Conservation (phyloP, 2,888 invertebrate species). For the Eilema caniola region DNA sequence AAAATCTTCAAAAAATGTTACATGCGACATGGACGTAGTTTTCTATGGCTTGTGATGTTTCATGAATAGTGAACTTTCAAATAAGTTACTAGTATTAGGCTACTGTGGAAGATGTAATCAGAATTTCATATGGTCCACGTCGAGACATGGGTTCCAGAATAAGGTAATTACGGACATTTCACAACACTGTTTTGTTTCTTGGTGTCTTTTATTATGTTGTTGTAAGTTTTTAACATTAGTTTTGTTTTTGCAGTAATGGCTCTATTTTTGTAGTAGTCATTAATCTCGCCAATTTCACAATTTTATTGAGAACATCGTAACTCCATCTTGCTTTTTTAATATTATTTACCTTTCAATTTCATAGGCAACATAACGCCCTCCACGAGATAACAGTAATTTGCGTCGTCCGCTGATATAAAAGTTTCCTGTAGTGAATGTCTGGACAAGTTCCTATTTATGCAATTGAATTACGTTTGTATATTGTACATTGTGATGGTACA, state of each 20-base stretch:
- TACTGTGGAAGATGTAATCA: conserved; percentile 71
- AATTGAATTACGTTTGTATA: background rate
- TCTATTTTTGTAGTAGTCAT: background rate
- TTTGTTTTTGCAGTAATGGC: background rate
- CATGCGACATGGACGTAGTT: conserved; percentile 55
- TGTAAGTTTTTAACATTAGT: background rate
- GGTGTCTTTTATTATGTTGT: background rate
- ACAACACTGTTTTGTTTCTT: background rate
- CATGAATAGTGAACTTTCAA: conserved; percentile 61
- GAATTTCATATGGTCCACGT: conserved; percentile 73
- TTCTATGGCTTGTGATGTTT: conserved; percentile 78
- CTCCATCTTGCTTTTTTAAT: conserved; percentile 54
- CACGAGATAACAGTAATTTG: conserved; percentile 28
- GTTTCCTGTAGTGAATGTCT: conserved; percentile 28
- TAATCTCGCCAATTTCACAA: conserved; percentile 7
- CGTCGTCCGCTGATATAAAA: conserved; percentile 26
- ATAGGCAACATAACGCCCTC: conserved; percentile 22
- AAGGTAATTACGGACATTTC: conserved; percentile 65
- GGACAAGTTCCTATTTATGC: conserved; percentile 13
- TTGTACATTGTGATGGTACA: background rate
- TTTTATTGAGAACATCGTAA: conserved; percentile 28
- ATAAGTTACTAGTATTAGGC: conserved; percentile 47
- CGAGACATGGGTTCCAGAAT: conserved; percentile 84
- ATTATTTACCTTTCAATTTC: conserved; percentile 47
- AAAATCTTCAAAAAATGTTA: conserved; percentile 64